A percentile compares a stretch with the other conserved stretches of the same genome.
Conservation (phyloP, 2,888 invertebrate genomes). For the Ashinkailepas kermadecensis region DNA sequence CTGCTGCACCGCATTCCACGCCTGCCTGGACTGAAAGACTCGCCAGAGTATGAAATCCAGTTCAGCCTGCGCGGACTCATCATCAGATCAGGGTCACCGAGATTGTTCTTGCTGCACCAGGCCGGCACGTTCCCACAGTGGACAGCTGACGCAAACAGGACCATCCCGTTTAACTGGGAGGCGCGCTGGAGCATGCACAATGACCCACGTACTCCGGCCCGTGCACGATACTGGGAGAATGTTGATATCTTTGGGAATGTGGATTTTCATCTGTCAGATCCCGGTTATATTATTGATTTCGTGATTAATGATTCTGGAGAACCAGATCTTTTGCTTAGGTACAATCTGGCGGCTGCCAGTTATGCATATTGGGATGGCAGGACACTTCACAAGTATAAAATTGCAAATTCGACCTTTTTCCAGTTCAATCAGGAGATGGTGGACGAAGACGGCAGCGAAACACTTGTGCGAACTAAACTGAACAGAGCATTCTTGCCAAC, state of each 20-base stretch:
- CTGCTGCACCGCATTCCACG: not conserved
- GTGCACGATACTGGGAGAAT: no score
- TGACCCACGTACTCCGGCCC: no score
- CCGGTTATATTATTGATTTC: not conserved
- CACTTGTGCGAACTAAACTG: not conserved
- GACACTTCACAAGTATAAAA: no score
- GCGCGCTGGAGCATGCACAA: not conserved
- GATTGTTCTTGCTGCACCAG: slow-evolving; percentile 1
- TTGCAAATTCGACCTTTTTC: not conserved
- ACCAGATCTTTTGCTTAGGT: not conserved
- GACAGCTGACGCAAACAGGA: not conserved
- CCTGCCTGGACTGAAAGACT: not conserved
- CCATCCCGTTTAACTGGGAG: not conserved
- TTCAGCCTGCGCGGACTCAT: not conserved
- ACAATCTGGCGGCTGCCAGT: not conserved
- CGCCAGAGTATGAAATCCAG: slow-evolving; percentile 5
- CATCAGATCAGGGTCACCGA: not conserved
- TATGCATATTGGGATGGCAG: not conserved
- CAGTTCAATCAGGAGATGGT: not conserved
- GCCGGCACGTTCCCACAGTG: slow-evolving; percentile 11
- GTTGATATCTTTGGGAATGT: not conserved
- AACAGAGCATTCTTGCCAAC: not conserved
- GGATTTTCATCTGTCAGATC: not conserved
- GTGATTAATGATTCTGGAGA: not conserved
- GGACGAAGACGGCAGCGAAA: not conserved